Percentiles rank a stretch among this genome's conserved stretches.
phyloP scores from a whole-genome alignment of 2,113 vertebrate genomes.

The Numida meleagris region DNA sequence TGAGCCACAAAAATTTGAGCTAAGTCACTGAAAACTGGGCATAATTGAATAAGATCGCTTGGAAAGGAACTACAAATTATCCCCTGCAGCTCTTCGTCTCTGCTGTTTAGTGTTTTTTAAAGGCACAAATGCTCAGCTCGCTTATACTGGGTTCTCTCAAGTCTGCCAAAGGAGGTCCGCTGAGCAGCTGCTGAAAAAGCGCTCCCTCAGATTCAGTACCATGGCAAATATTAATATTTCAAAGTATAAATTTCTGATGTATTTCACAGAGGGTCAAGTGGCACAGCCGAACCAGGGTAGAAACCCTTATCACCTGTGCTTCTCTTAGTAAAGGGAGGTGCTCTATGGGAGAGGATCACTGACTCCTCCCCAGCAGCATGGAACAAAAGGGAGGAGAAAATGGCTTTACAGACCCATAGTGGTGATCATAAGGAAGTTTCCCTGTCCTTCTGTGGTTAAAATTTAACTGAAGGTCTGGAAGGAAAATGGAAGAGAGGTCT shows the following conservation, averaged over 20 bases:
- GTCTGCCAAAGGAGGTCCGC: background rate
- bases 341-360: background rate
- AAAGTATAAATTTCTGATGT: background rate
- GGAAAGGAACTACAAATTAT: background rate
- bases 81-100: background rate
- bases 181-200: background rate
- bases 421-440: background rate
- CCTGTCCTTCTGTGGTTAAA: background rate
- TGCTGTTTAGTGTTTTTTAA: background rate
- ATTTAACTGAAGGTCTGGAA: background rate
- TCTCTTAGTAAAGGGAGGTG: background rate
- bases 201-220: too few relatives aligned
- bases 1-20: background rate
- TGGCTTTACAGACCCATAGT: background rate
- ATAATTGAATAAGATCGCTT: background rate
- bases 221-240: background rate
- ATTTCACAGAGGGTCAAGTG: background rate
- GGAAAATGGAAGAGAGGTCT: background rate
- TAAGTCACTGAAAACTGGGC: background rate
- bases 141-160: background rate
- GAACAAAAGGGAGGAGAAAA: rapidly evolving
- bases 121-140: background rate
- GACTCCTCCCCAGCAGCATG: background rate
- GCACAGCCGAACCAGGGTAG: background rate
- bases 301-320: background rate